Percentiles rank a stretch among this genome's conserved stretches.
These are phyloP conservation scores for Catharus bicknelli DNA, from an alignment of 2,113 vertebrate genomes.

Conservation along the genomic window DNA sequence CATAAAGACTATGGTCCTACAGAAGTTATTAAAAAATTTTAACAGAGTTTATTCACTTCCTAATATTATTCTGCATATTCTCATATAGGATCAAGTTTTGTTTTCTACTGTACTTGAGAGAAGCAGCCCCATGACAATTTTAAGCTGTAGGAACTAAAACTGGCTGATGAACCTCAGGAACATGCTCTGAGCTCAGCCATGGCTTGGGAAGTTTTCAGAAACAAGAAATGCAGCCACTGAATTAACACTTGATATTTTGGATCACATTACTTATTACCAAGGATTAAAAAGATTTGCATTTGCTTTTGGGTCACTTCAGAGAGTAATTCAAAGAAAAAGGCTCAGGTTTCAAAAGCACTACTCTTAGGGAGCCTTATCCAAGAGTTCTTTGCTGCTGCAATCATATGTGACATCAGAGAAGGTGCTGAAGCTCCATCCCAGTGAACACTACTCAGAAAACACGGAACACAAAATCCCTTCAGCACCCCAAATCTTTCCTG, in stretches of 20 bases:
- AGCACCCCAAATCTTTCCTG: not conserved
- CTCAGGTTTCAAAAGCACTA: not conserved
- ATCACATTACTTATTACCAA: not conserved
- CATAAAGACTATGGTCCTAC: not conserved
- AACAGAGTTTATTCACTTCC: not conserved
- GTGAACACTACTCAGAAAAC: not conserved
- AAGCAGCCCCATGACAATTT: not conserved
- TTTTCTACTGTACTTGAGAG: not conserved
- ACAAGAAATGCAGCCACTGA: not conserved
- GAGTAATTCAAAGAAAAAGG: not conserved
- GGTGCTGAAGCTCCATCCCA: not conserved
- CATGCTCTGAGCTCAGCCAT: not conserved
- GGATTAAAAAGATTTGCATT: not conserved
- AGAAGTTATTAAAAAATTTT: not conserved
- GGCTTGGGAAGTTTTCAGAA: not conserved
- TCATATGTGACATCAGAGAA: not conserved
- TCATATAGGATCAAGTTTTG: not conserved
- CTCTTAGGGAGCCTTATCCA: rapidly evolving
- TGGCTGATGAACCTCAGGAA: not conserved
- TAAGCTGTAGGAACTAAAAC: not conserved
- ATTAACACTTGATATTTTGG: not conserved
- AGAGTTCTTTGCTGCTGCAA: rapidly evolving
- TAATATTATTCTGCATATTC: not conserved
- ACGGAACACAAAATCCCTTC: not conserved
- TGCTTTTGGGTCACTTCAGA: not conserved